Evolutionary conservation across 2,888 invertebrate species (phyloP).

Genomic region (Harpalus rufipes): DNA sequence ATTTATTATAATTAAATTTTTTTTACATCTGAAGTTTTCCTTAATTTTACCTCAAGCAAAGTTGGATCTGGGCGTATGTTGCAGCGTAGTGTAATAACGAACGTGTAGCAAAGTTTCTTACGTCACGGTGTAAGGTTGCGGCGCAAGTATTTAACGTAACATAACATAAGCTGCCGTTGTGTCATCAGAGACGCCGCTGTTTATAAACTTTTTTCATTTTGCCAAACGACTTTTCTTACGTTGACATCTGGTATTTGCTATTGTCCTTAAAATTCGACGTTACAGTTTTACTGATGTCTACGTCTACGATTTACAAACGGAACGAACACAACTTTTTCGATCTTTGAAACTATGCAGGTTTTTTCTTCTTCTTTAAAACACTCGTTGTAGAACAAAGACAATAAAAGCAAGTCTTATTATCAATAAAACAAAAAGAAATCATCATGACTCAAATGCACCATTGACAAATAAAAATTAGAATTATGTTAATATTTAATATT

Average conservation of each 20-base stretch:
- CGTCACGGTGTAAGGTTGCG: conserved; percentile 12
- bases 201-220: conserved; percentile 67
- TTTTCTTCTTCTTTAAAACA: background rate
- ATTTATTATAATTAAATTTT: conserved; percentile 48
- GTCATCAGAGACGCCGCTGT: conserved; percentile 55
- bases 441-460: too few relatives aligned
- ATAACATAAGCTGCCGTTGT: conserved; percentile 40
- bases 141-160: conserved; percentile 51
- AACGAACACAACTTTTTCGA: background rate
- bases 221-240: conserved; percentile 60
- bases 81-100: conserved; percentile 13
- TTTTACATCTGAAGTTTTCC: conserved; percentile 45
- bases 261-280: conserved; percentile 37
- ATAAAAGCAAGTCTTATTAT: too few relatives aligned
- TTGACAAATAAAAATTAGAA: too few relatives aligned
- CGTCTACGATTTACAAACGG: conserved; percentile 12
- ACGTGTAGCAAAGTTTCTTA: conserved; percentile 47
- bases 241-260: conserved; percentile 63
- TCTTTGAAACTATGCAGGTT: background rate
- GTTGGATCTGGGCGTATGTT: conserved; percentile 40
- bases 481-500: too few relatives aligned
- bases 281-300: conserved; percentile 12
- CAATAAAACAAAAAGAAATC: too few relatives aligned
- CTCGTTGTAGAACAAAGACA: too few relatives aligned
- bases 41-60: conserved; percentile 28